Evolutionary conservation across 2,888 invertebrate species (phyloP).

Genomic region (Cactoblastis cactorum): DNA sequence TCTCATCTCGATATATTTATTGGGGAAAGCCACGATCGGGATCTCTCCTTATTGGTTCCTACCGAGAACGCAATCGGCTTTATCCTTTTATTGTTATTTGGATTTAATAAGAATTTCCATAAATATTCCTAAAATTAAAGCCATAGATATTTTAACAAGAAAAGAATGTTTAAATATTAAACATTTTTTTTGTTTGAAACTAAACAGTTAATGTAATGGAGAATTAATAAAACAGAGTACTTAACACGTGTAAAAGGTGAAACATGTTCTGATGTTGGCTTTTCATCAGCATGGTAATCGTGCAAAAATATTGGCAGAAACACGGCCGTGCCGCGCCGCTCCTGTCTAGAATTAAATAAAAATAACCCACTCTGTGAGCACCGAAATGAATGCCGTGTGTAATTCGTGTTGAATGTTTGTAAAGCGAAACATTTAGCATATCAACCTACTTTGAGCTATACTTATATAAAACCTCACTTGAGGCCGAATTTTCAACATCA

Average conservation of each 20-base stretch:
- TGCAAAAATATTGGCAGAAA: slow-evolving; percentile 71
- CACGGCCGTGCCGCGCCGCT: slow-evolving; percentile 49
- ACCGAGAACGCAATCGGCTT: slow-evolving; percentile 49
- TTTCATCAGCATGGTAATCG: slow-evolving; percentile 79
- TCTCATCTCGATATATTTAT: slow-evolving; percentile 73
- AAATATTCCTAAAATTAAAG: neutral
- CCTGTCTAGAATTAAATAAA: slow-evolving; percentile 77
- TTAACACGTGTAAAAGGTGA: slow-evolving; percentile 36
- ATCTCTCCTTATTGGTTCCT: slow-evolving; percentile 61
- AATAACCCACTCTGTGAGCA: slow-evolving; percentile 61
- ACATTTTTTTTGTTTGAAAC: neutral
- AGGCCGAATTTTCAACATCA: neutral
- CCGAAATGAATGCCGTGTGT: slow-evolving; percentile 55
- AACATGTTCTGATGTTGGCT: slow-evolving; percentile 64
- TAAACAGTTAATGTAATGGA: slow-evolving; percentile 33
- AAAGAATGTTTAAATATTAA: neutral
- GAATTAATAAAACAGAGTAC: slow-evolving; percentile 50
- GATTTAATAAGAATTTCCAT: slow-evolving; percentile 34
- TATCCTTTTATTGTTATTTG: slow-evolving; percentile 47
- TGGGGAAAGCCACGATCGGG: slow-evolving; percentile 59
- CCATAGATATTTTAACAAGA: neutral
- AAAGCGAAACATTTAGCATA: slow-evolving; percentile 47
- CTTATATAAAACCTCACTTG: neutral
- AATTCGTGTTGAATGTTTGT: slow-evolving; percentile 59
- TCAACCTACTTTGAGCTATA: slow-evolving; percentile 28